A percentile compares a stretch with the other conserved stretches of the same genome.
phyloP scores from a whole-genome alignment of 2,888 invertebrate genomes.

The Anodontia alba region DNA sequence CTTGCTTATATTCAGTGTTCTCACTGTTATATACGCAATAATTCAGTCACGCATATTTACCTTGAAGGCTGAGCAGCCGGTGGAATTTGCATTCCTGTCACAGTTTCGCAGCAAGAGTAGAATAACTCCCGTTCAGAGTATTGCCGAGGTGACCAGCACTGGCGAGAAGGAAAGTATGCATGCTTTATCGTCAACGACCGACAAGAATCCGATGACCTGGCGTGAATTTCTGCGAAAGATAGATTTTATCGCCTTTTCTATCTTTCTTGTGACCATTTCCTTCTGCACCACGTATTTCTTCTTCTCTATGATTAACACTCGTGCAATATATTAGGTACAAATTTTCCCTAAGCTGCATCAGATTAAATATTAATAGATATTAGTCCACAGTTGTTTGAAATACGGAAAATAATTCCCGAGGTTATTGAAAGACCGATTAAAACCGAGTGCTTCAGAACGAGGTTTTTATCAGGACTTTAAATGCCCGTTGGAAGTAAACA shows the following conservation, averaged over 20 bases:
- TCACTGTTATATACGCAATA: constrained; percentile 56
- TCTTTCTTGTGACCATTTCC: background rate
- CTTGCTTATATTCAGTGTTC: constrained; percentile 52
- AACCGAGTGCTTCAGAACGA: too few relatives aligned
- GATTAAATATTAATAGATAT: too few relatives aligned
- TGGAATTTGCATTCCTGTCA: background rate
- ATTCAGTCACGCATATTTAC: constrained; percentile 39
- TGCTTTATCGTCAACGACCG: too few relatives aligned
- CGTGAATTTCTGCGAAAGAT: constrained; percentile 3
- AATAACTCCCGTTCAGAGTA: background rate
- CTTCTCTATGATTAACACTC: constrained; percentile 1
- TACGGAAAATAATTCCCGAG: too few relatives aligned
- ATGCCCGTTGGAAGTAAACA: too few relatives aligned
- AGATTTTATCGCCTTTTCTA: background rate
- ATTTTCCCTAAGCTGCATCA: too few relatives aligned
- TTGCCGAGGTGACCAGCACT: background rate
- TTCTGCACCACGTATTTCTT: background rate
- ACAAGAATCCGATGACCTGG: background rate
- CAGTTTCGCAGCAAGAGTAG: background rate
- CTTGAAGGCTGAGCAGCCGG: background rate
- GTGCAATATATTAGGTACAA: constrained; percentile 6
- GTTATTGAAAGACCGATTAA: too few relatives aligned
- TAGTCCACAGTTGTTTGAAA: too few relatives aligned
- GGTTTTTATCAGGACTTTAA: too few relatives aligned
- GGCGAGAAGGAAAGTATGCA: background rate